These are phyloP conservation scores for Mystacides longicornis DNA, from an alignment of 2,888 invertebrate genomes.

Conservation along the genomic window DNA sequence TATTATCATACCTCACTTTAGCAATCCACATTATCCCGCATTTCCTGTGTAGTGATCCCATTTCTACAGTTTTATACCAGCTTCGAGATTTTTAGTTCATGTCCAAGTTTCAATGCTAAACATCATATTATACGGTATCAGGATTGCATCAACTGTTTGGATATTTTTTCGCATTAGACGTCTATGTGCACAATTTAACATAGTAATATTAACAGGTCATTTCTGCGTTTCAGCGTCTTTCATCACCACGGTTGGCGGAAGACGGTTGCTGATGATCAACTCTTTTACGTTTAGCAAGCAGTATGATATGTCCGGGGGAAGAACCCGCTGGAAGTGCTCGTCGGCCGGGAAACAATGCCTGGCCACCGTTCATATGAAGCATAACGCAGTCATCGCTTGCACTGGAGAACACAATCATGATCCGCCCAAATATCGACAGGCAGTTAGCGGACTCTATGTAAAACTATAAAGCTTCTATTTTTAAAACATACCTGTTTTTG, in stretches of 20 bases:
- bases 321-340: conserved; percentile 7
- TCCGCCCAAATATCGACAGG: neutral
- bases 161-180: too few species aligned
- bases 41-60: too few species aligned
- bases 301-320: neutral
- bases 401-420: conserved; percentile 1
- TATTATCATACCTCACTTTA: too few species aligned
- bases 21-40: too few species aligned
- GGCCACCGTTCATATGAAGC: conserved; percentile 35
- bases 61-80: too few species aligned
- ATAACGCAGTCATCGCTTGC: conserved; percentile 15
- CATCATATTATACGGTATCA: too few species aligned
- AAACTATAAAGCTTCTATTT: neutral
- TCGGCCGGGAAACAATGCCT: conserved; percentile 30
- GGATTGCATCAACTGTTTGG: too few species aligned
- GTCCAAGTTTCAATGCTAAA: too few species aligned
- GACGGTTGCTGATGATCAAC: neutral
- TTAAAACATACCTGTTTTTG: neutral
- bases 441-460: neutral
- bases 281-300: conserved; percentile 7
- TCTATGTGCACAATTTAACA: too few species aligned
- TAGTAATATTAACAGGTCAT: neutral
- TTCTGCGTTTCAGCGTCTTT: neutral
- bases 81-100: too few species aligned
- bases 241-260: neutral